Conservation (phyloP, 2,113 vertebrate species). For the Alces alces region DNA sequence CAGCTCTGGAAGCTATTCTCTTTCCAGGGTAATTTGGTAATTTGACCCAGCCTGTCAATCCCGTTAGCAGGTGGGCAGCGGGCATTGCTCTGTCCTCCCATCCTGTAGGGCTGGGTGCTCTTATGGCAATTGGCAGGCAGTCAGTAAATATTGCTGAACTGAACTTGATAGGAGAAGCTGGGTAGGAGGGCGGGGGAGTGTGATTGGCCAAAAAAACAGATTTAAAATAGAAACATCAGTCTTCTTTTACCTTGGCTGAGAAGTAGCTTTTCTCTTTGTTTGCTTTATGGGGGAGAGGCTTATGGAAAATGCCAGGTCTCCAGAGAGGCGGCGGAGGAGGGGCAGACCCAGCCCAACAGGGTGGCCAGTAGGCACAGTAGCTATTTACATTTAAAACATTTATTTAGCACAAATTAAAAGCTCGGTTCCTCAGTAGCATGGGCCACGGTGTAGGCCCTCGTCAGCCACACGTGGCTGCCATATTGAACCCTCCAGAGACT, state of each 20-base stretch:
- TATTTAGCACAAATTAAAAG: not conserved
- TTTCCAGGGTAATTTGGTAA: not conserved
- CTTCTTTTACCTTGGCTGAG: not conserved
- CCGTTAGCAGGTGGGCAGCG: not conserved
- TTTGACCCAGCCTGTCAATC: not conserved
- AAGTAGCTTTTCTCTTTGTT: not conserved
- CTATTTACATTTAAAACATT: not conserved
- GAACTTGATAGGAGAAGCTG: not conserved
- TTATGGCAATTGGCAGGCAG: fast-evolving
- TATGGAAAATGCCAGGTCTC: fast-evolving
- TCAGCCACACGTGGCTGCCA: not conserved
- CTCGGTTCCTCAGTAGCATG: fast-evolving
- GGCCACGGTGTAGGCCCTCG: fast-evolving
- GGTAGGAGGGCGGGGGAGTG: not conserved
- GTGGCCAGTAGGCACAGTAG: not conserved
- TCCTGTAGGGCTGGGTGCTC: fast-evolving
- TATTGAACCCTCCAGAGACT: fast-evolving
- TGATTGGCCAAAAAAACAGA: not conserved
- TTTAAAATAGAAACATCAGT: not conserved
- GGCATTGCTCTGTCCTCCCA: fast-evolving
- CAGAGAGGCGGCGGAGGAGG: not conserved
- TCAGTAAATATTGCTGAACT: fast-evolving
- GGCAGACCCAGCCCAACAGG: fast-evolving
- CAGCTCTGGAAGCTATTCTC: not conserved
- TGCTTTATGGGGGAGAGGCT: not conserved